Evolutionary conservation across 2,113 vertebrate genomes (phyloP), one percentile per base, ranked within the genome.

Genomic region (Sinocyclocheilus maitianheensis): DNA sequence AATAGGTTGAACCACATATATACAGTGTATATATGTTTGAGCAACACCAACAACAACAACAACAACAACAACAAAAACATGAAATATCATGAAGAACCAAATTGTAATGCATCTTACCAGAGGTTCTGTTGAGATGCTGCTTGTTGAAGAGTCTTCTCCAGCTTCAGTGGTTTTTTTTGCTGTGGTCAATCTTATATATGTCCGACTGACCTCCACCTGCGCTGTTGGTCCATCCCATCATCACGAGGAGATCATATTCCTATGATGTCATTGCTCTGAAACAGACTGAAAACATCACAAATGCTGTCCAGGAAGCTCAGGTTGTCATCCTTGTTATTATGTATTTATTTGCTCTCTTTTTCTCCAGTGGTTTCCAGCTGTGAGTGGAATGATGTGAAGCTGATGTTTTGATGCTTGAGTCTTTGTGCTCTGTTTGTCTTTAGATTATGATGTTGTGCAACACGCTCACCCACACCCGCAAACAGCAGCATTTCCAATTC

Each of bases 401-500:
- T 22, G 9, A 74, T 74, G 48, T 77, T 77, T 55, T 77, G 24
- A 10, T 20, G 24, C 18, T 16, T 11, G 53, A 22, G 30, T 11
- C 22, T 75, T 48, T 75, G 22, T 46, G 72, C 72, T 26, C n/a
- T 48, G 22, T 24, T 75, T 75, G 72, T 24, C 22, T 78, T 78
- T 78, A 11, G 18, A 60, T 37, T 3, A 37, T 37, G 53, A 55
- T 53, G 74, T 14, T 24, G 2, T 13, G 40, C 10, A 24, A 1
- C 51, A 34, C 51, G 0, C 40, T 2, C 10, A 48, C 46, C 22
- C n/a, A 30, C 7, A 20, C 7, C 9, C 34, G 22, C 18, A 43
- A 20, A 71, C 34, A 72, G 43, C 51, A 58, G 16, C 26, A 78
- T 78, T 78, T 78, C 14, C 76, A 11, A 78, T 37, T 78, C 48